Evolutionary conservation across 2,888 invertebrate genomes (phyloP).

Genomic region (Rhamnusium bicolor): DNA sequence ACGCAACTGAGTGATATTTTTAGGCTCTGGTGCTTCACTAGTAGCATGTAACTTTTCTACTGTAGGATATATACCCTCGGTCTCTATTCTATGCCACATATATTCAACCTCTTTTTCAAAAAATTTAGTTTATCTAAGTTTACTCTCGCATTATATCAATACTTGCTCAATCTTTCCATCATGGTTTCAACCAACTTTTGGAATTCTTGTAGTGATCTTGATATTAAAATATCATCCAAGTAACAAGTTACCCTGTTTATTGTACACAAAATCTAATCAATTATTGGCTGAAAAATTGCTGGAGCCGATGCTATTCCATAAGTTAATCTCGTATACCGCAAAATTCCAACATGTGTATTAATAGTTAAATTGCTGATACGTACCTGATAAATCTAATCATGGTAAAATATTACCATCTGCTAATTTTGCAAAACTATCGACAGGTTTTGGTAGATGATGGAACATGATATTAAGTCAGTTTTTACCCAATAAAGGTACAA

Average conservation of each 20-base stretch:
- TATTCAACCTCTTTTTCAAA: conserved; percentile 8
- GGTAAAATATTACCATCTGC: background rate
- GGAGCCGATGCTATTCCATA: no score
- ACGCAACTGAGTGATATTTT: conserved; percentile 42
- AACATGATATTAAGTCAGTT: background rate
- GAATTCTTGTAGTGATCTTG: background rate
- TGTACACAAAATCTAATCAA: background rate
- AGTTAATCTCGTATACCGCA: no score
- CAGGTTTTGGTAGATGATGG: background rate
- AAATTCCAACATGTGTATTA: no score
- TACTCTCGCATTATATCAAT: conserved; percentile 32
- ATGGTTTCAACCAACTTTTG: background rate
- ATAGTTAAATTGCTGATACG: background rate
- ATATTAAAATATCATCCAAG: conserved; percentile 1
- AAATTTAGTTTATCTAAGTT: conserved; percentile 19
- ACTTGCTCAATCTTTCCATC: background rate
- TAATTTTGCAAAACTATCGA: background rate
- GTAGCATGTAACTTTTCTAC: conserved; percentile 41
- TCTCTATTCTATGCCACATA: conserved; percentile 33
- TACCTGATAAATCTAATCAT: background rate
- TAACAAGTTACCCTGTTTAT: background rate
- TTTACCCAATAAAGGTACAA: background rate
- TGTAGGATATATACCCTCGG: conserved; percentile 30
- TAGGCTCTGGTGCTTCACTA: conserved; percentile 38
- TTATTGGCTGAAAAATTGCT: no score